A percentile compares a stretch with the other conserved stretches of the same genome.
Evolutionary conservation across 2,888 invertebrate genomes (phyloP).

Genomic region (Sylvicola cinctus): DNA sequence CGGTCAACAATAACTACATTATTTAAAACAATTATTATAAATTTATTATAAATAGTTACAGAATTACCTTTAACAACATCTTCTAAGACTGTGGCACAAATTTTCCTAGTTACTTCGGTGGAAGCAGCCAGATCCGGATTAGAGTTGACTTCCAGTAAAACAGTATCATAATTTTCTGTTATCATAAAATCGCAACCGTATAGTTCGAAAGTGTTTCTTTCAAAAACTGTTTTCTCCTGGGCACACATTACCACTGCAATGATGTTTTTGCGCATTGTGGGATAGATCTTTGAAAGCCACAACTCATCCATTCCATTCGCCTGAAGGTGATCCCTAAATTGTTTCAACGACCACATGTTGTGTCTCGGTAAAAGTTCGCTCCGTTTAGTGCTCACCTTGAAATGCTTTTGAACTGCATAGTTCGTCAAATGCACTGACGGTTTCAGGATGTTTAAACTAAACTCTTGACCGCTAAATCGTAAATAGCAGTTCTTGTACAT

Average conservation of each 20-base stretch:
- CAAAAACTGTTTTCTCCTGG: slow-evolving; percentile 44
- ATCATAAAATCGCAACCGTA: slow-evolving; percentile 88
- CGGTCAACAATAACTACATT: too few species aligned
- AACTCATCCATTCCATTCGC: slow-evolving; percentile 26
- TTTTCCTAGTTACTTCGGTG: slow-evolving; percentile 60
- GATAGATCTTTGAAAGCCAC: slow-evolving; percentile 59
- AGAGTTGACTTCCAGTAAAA: slow-evolving; percentile 85
- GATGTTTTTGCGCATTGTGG: slow-evolving; percentile 67
- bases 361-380: slow-evolving; percentile 44
- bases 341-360: slow-evolving; percentile 69
- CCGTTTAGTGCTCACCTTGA: slow-evolving; percentile 26
- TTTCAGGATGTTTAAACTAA: slow-evolving; percentile 53
- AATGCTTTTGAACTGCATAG: slow-evolving; percentile 67
- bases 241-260: slow-evolving; percentile 59
- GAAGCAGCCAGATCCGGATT: slow-evolving; percentile 66
- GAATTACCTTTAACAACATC: slow-evolving; percentile 80
- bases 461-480: slow-evolving; percentile 69
- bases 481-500: slow-evolving; percentile 71
- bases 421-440: slow-evolving; percentile 77
- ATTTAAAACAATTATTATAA: too few species aligned
- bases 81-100: slow-evolving; percentile 61
- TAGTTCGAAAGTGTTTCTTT: slow-evolving; percentile 64
- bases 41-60: too few species aligned
- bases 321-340: slow-evolving; percentile 41
- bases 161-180: slow-evolving; percentile 63